These are phyloP conservation scores for Donacobius atricapilla DNA, from an alignment of 2,113 vertebrate species.

Conservation along the genomic window DNA sequence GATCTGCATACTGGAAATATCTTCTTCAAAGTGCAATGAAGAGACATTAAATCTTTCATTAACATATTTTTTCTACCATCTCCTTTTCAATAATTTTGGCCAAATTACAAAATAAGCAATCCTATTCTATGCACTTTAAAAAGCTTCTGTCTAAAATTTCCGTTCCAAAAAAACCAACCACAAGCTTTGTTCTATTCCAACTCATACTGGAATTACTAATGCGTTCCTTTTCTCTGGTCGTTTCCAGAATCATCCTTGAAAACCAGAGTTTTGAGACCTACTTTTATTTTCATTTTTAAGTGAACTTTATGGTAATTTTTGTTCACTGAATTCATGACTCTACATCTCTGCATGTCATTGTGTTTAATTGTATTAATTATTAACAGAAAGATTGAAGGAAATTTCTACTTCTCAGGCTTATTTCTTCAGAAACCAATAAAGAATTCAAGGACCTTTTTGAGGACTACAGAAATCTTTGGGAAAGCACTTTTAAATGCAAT, in stretches of 20 bases:
- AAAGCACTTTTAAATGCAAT: slow-evolving; percentile 39
- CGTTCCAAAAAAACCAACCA: not conserved
- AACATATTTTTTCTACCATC: not conserved
- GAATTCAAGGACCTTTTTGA: not conserved
- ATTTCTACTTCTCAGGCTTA: not conserved
- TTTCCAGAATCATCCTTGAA: not conserved
- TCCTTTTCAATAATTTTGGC: not conserved
- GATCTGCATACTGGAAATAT: not conserved
- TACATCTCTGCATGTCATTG: not conserved
- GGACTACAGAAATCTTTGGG: not conserved
- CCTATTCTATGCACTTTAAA: not conserved
- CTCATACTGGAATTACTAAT: not conserved
- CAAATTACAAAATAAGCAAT: not conserved
- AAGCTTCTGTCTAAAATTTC: not conserved
- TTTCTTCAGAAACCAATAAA: not conserved
- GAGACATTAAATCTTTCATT: not conserved
- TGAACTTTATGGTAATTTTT: not conserved
- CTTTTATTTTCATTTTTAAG: not conserved
- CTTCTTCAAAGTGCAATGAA: not conserved
- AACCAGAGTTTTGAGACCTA: not conserved
- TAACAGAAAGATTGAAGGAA: not conserved
- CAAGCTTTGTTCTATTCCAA: not conserved
- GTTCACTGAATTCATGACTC: not conserved
- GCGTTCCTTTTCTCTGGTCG: not conserved
- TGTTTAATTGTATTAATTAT: not conserved